These are phyloP conservation scores for Scolopax rusticola DNA, from an alignment of 2,797 vertebrate genomes.

Conservation along the genomic window DNA sequence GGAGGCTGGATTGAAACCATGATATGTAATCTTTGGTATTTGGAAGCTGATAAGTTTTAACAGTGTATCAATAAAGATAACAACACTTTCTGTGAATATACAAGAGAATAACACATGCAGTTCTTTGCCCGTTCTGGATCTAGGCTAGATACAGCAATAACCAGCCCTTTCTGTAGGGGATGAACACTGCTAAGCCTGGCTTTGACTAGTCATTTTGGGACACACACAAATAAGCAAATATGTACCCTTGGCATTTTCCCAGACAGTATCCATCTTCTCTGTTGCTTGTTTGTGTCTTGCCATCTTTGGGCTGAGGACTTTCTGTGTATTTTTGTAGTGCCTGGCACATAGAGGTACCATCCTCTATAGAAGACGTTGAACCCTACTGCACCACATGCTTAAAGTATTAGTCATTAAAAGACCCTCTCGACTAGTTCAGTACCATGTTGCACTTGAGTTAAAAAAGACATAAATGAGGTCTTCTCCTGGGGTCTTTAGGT, in stretches of 20 bases:
- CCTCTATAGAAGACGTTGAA: background rate
- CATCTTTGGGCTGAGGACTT: background rate
- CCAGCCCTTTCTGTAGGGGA: background rate
- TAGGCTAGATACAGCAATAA: background rate
- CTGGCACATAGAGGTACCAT: background rate
- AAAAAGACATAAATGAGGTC: background rate
- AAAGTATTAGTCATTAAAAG: background rate
- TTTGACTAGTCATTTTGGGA: background rate
- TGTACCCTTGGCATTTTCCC: background rate
- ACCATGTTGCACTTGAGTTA: background rate
- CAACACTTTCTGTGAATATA: background rate
- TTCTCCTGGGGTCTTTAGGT: background rate
- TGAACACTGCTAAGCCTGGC: background rate
- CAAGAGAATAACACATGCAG: background rate
- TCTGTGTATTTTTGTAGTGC: background rate
- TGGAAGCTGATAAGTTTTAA: slow-evolving; percentile 34
- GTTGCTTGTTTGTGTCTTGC: background rate
- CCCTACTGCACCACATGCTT: background rate
- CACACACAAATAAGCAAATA: background rate
- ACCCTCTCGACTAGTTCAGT: background rate
- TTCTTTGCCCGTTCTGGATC: background rate
- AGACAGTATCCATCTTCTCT: background rate
- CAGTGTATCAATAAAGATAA: slow-evolving; percentile 42
- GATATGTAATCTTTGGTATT: slow-evolving; percentile 36
- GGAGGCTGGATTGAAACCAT: slow-evolving; percentile 40